These are phyloP conservation scores for Upupa epops DNA, from an alignment of 2,113 vertebrate genomes.

Conservation along the genomic window DNA sequence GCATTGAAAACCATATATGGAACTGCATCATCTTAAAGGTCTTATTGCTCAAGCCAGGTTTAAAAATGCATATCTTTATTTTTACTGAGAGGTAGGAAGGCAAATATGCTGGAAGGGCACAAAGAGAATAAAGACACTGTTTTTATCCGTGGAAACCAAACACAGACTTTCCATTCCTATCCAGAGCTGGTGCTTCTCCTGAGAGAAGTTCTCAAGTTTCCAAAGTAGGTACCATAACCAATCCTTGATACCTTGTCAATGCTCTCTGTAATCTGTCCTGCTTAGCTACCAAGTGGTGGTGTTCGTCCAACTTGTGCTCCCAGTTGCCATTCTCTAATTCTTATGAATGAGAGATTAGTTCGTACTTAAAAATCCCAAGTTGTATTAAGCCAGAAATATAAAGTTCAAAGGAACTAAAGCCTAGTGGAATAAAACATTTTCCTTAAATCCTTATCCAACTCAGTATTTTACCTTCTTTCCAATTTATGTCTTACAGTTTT, in stretches of 20 bases:
- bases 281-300: not conserved
- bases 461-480: not conserved
- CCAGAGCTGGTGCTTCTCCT: not conserved
- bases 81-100: not conserved
- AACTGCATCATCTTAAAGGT: not conserved
- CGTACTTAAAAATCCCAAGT: not conserved
- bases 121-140: not conserved
- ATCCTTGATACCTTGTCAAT: not conserved
- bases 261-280: not conserved
- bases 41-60: not conserved
- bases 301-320: not conserved
- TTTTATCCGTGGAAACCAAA: not conserved
- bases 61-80: not conserved
- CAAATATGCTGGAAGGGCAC: not conserved
- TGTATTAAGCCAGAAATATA: not conserved
- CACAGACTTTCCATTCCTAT: accelerated
- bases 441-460: not conserved
- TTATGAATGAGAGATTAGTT: not conserved
- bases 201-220: not conserved
- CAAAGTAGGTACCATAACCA: not conserved
- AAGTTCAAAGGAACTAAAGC: not conserved
- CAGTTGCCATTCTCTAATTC: not conserved
- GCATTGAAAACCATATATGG: not conserved
- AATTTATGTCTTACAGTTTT: not conserved
- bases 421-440: not conserved